A percentile compares a stretch with the other conserved stretches of the same genome.
Conservation (phyloP, 1,140 invertebrate genomes). For the Drosophila sproati region DNA sequence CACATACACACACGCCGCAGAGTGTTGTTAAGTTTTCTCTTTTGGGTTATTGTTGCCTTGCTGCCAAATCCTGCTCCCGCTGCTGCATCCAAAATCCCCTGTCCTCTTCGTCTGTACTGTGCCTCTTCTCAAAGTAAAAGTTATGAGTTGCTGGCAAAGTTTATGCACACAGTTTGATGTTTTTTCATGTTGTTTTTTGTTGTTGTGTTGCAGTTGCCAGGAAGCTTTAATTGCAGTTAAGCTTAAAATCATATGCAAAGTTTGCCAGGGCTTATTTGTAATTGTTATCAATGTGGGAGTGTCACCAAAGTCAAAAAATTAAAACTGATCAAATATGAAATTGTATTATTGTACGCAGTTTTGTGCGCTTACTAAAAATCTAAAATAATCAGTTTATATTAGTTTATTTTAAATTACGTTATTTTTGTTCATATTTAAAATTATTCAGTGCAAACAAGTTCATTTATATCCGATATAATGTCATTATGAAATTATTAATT, state of each 20-base stretch:
- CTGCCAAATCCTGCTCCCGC: conserved; percentile 7
- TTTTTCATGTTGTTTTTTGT: conserved; percentile 24
- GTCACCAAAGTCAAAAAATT: conserved; percentile 17
- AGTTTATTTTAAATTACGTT: no score
- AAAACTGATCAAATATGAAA: not conserved
- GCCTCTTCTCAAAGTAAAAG: conserved; percentile 76
- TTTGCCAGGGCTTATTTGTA: conserved; percentile 47
- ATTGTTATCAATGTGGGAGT: conserved; percentile 72
- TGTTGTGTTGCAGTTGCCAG: conserved; percentile 58
- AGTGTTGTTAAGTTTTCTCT: conserved; percentile 60
- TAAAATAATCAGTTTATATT: not conserved
- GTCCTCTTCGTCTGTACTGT: conserved; percentile 38
- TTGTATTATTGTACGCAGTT: conserved; percentile 4
- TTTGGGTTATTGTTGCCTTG: conserved; percentile 51
- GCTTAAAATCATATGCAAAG: conserved; percentile 80
- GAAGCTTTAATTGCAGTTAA: conserved; percentile 79
- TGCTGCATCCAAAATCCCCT: not conserved
- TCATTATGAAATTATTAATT: no score
- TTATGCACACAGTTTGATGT: conserved; percentile 44
- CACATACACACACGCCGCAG: conserved; percentile 28
- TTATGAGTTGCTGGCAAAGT: conserved; percentile 72
- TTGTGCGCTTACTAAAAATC: not conserved
- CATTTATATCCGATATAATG: no score
- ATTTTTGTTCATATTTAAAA: no score
- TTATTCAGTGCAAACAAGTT: no score